Conservation (phyloP, 2,113 vertebrate species). For the Mobula birostris region DNA sequence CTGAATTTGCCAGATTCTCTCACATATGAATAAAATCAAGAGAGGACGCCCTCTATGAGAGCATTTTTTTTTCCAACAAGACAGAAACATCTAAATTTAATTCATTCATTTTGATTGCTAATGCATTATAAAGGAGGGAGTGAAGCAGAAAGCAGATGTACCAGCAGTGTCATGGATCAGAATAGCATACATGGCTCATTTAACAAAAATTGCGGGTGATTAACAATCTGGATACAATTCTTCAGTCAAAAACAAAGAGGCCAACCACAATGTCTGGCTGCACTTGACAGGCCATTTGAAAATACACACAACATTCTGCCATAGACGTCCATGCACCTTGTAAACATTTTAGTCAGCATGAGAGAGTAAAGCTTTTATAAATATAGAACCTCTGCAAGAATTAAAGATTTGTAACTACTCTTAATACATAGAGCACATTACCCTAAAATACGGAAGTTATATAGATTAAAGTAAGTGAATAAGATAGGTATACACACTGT, state of each 20-base stretch:
- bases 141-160: constrained; percentile 41
- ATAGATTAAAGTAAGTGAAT: constrained; percentile 69
- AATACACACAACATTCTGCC: not conserved
- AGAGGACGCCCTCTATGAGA: constrained; percentile 48
- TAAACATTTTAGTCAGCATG: not conserved
- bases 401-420: not conserved
- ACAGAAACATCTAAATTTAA: constrained; percentile 50
- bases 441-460: not conserved
- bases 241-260: not conserved
- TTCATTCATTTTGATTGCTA: constrained; percentile 24
- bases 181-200: constrained; percentile 51
- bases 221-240: constrained; percentile 48
- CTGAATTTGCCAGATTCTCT: constrained; percentile 63
- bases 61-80: constrained; percentile 42
- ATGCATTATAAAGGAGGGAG: constrained; percentile 40
- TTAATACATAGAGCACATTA: not conserved
- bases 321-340: not conserved
- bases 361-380: not conserved
- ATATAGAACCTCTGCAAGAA: not conserved
- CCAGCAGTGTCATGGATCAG: not conserved
- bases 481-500: constrained; percentile 85
- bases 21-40: constrained; percentile 65
- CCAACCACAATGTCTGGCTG: not conserved
- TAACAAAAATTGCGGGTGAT: constrained; percentile 53
- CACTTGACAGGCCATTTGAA: not conserved